Base-by-base conservation (phyloP, 2,888 invertebrate species). In the Pseudococcus viburni region DNA sequence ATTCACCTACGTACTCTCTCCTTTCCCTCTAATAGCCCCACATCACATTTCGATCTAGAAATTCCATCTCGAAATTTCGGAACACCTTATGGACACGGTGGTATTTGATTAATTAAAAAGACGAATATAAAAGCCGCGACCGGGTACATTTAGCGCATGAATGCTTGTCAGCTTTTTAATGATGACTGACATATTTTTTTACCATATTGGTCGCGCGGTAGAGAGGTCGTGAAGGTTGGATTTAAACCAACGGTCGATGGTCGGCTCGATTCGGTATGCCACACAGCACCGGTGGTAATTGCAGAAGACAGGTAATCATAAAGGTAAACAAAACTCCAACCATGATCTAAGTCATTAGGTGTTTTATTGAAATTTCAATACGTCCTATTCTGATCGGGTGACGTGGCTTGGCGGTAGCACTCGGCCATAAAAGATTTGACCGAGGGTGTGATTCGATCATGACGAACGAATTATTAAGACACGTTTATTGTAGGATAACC, bases 91-190 rank as follows among this genome's bases (percentile, higher is more conserved):
- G 55, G 12, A 55, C 55, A 73, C 1, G 68, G 19, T 33, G 68
- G 80, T 42, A 46, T 80, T 80, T 80, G 80, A 80, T 80, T 80
- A 80, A 80, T 77, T 80, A 80, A 85, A 33, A 51, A 48, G 86
- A 51, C 46, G 48, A 55, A 55, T 46, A 42, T 33, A 48, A 33
- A 22, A 39, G 22, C 26, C 42, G 64, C 17, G 17, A 5, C 33
- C 77, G 80, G 80, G 77, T 59, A 77, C 46, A 59, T 55, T 33
- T 48, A 42, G 83, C 86, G 64, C 22, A 19, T 26, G 80, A 86
- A 64, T 77, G 77, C 68, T 83, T 89, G 64, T 88, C 68, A 84
- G 84, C n/a, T 77, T 39, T 86, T 86, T 86, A 80, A 80, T 80
- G 80, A 80, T 80, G 80, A 80, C 80, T 80, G 80, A 80, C 80